Conservation (phyloP, 2,888 invertebrate genomes). For the Megamerina dolium region DNA sequence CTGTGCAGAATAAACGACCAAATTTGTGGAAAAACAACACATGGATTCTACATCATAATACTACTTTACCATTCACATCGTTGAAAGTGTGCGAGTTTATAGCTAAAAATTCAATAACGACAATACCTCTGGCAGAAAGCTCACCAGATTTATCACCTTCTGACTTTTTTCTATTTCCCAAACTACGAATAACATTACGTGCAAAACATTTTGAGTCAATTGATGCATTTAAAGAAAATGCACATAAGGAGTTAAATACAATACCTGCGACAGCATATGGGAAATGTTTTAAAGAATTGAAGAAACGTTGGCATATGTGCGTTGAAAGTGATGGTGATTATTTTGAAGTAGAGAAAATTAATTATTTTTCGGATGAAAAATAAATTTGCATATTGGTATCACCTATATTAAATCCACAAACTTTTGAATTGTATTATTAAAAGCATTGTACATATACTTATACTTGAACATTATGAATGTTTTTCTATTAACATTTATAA, state of each 20-base stretch:
- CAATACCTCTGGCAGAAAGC: neutral
- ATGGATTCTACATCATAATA: conserved; percentile 10
- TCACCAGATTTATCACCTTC: neutral
- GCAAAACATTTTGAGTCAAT: conserved; percentile 4
- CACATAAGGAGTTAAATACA: conserved; percentile 3
- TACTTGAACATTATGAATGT: too few relatives aligned
- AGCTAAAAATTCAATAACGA: neutral
- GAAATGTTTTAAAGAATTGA: conserved; percentile 27
- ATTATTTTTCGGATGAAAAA: too few relatives aligned
- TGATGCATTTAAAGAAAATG: conserved; percentile 1
- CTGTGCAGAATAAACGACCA: conserved; percentile 1
- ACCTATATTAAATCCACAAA: too few relatives aligned
- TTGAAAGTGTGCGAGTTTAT: neutral
- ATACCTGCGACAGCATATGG: conserved; percentile 22
- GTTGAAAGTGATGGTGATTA: conserved; percentile 20
- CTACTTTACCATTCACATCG: neutral
- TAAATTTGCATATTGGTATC: too few relatives aligned
- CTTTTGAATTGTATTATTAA: too few relatives aligned
- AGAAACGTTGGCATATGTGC: conserved; percentile 21
- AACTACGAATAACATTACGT: conserved; percentile 1
- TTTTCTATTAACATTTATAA: too few relatives aligned
- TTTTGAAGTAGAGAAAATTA: too few relatives aligned
- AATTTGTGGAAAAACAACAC: conserved; percentile 4
- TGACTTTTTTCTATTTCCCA: conserved; percentile 1
- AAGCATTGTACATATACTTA: too few relatives aligned